Evolutionary conservation across 2,797 vertebrate species (phyloP).

Genomic region (Gambusia yucatana): DNA sequence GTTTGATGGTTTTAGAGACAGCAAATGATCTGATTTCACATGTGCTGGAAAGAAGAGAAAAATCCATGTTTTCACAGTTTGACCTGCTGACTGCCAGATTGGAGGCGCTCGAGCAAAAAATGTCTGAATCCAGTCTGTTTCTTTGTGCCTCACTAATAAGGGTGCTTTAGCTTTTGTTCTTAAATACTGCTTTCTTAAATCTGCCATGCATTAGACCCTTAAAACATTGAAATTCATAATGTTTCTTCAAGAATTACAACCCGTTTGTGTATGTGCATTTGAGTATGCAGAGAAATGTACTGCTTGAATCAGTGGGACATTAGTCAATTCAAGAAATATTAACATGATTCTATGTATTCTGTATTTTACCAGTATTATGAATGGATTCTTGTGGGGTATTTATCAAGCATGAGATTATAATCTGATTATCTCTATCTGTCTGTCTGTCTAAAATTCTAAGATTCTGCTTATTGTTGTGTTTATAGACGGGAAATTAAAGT

Average conservation of each 20-base stretch:
- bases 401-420: neutral
- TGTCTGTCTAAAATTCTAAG: neutral
- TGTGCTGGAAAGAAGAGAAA: neutral
- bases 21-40: neutral
- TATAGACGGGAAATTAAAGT: neutral
- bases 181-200: neutral
- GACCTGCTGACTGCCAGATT: neutral
- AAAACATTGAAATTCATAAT: neutral
- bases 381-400: accelerated
- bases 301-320: neutral
- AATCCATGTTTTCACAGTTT: neutral
- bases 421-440: too few relatives aligned
- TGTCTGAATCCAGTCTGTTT: neutral
- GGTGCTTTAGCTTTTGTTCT: neutral
- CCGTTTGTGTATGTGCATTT: neutral
- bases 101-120: neutral
- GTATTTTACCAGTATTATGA: constrained; percentile 6
- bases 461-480: neutral
- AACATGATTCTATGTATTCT: neutral
- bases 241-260: constrained; percentile 2
- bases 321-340: neutral
- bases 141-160: neutral
- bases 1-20: neutral
- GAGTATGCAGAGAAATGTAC: constrained; percentile 10
- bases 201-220: constrained; percentile 14